A percentile compares a stretch with the other conserved stretches of the same genome.
These are phyloP conservation scores for Neodiprion virginianus DNA, from an alignment of 1,140 invertebrate genomes.

Conservation along the genomic window DNA sequence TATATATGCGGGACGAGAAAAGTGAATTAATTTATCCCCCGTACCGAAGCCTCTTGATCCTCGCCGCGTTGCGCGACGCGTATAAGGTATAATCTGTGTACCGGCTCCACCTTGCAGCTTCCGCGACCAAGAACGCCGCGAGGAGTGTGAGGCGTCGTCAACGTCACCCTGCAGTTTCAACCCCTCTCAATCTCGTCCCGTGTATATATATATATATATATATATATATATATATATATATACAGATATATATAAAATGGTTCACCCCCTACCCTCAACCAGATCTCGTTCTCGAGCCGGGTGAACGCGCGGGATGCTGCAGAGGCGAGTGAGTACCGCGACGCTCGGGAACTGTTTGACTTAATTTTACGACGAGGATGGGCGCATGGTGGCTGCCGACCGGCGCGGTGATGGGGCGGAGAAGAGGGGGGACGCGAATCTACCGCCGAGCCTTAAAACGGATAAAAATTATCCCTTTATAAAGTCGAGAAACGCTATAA, in stretches of 20 bases:
- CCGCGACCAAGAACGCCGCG: no score
- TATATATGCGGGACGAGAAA: no score
- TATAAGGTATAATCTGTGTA: no score
- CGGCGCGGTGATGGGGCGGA: not conserved
- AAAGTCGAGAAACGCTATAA: slow-evolving; percentile 46
- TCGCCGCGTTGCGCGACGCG: no score
- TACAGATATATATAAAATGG: not conserved
- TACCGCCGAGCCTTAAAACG: slow-evolving; percentile 25
- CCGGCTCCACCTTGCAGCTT: no score
- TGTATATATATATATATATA: not conserved
- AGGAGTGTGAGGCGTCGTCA: not conserved
- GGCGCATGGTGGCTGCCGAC: not conserved
- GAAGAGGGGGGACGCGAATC: no score
- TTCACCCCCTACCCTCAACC: not conserved
- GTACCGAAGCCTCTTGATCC: no score
- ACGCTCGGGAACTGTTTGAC: slow-evolving; percentile 44
- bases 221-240: not conserved
- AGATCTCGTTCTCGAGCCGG: not conserved
- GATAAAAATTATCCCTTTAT: slow-evolving; percentile 51
- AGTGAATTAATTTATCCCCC: no score
- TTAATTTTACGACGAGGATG: slow-evolving; percentile 47
- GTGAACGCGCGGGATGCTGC: not conserved
- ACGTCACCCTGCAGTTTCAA: not conserved
- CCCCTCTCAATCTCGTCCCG: not conserved
- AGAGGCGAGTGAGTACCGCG: not conserved